Conservation (phyloP, 2,113 vertebrate species). For the Rhabdornis inornatus region DNA sequence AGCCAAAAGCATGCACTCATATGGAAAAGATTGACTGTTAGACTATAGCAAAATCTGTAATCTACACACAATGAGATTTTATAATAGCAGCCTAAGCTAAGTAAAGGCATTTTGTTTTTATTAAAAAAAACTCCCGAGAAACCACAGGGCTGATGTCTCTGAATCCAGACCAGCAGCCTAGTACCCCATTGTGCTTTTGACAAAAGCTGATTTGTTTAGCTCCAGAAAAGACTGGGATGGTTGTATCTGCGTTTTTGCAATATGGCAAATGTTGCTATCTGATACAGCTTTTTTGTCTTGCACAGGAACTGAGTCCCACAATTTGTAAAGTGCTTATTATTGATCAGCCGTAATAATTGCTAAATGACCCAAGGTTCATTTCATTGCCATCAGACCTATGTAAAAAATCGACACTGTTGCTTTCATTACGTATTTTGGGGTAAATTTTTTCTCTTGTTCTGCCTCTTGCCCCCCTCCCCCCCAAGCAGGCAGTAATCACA, state of each 20-base stretch:
- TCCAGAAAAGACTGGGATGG: neutral
- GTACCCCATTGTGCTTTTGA: neutral
- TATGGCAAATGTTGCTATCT: neutral
- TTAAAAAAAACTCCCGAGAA: conserved; percentile 26
- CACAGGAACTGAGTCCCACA: neutral
- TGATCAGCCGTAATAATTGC: neutral
- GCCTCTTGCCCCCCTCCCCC: neutral
- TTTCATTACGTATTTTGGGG: neutral
- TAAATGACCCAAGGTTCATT: neutral
- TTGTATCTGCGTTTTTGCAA: neutral
- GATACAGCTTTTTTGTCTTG: neutral
- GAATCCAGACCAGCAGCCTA: neutral
- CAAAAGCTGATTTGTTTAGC: neutral
- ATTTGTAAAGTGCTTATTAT: neutral
- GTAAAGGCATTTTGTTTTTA: conserved; percentile 45
- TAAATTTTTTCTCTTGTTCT: neutral
- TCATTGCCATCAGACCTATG: neutral
- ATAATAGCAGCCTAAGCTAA: conserved; percentile 1
- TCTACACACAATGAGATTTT: conserved; percentile 23
- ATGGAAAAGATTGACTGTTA: conserved; percentile 58
- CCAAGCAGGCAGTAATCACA: neutral
- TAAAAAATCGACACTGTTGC: neutral
- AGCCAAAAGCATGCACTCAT: conserved; percentile 44
- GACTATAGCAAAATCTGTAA: conserved; percentile 40
- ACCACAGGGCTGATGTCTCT: neutral